Conservation (phyloP, 2,113 vertebrate genomes). For the Arizona elegans region DNA sequence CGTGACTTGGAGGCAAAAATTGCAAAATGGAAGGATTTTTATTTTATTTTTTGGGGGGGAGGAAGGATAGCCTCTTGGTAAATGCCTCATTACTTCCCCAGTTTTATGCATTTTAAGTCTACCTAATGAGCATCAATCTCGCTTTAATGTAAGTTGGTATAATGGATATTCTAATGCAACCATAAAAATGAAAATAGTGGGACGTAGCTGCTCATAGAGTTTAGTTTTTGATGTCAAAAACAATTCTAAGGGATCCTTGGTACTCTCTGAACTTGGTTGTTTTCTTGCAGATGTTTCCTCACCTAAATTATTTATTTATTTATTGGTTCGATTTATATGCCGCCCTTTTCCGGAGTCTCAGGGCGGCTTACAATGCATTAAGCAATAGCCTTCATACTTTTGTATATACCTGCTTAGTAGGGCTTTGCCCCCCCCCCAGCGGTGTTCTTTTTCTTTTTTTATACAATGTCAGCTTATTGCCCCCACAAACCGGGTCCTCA, state of each 20-base stretch:
- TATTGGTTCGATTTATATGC: too few relatives aligned
- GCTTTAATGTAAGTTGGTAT: constrained; percentile 39
- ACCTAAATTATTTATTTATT: not conserved
- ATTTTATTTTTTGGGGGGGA: not conserved
- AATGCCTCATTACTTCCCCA: constrained; percentile 55
- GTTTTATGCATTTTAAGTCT: constrained; percentile 58
- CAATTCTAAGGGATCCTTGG: not conserved
- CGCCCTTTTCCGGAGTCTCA: too few relatives aligned
- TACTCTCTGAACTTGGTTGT: not conserved
- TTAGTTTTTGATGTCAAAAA: constrained; percentile 10
- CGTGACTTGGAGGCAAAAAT: constrained; percentile 27
- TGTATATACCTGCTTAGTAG: too few relatives aligned
- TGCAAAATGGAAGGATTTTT: constrained; percentile 32
- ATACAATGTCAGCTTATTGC: too few relatives aligned
- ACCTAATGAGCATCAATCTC: constrained; percentile 58
- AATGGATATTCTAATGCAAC: constrained; percentile 52
- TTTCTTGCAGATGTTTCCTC: not conserved
- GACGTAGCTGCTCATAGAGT: constrained; percentile 8
- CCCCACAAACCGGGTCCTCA: too few relatives aligned
- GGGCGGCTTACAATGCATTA: too few relatives aligned
- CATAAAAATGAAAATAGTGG: constrained; percentile 21
- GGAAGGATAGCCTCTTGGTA: constrained; percentile 36
- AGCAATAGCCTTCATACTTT: too few relatives aligned
- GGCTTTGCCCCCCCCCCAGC: too few relatives aligned
- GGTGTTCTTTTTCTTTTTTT: too few relatives aligned